Evolutionary conservation across 2,797 vertebrate genomes (phyloP), one percentile per base, ranked within the genome.

Genomic region (Astyanax mexicanus): DNA sequence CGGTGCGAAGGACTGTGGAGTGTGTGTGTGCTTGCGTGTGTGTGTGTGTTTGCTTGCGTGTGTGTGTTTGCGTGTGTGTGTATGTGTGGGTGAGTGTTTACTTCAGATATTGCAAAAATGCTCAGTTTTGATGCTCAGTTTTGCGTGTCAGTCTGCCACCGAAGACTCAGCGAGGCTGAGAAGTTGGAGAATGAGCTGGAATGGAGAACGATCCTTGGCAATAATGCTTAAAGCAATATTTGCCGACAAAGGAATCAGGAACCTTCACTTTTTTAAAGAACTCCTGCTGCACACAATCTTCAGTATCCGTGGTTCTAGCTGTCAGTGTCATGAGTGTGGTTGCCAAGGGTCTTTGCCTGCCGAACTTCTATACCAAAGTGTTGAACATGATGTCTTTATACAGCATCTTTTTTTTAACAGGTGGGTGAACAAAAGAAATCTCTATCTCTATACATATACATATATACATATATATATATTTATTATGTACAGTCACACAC

Each of bases 361-460:
- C 80, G 81, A 90, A 89, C 84, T 84, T 87, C 84, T 86, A 90
- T 86, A 89, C 90, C 90, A 91, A 92, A 92, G 90, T 86, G 70
- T 82, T 82, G 54, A 71, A 68, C 61, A 81, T 79, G 71, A 74
- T 74, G 67, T 49, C 72, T 74, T 79, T 74, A 69, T 74, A 79
- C 67, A 74, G 65, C 67, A 67, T 60, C 69, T 78, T 77, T 77
- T 77, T 77, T 66, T 72, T 58, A 67, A 71, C 37, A 58, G 49
- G 58, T 62, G 57, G 75, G 35, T 72, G 52, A 78, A 57, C 2
- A 32, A 32, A 60, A 47, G 37, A 42, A 25, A 54, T 49, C 47
- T 49, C n/a, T 21, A 52, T 32, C 29, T 32, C 29, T 2, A 32
- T 32, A 32, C 5, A 32, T 32, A 32, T 5, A 32, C 29, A 32